Conservation (phyloP, 2,888 invertebrate species). For the Limenitis arthemis region DNA sequence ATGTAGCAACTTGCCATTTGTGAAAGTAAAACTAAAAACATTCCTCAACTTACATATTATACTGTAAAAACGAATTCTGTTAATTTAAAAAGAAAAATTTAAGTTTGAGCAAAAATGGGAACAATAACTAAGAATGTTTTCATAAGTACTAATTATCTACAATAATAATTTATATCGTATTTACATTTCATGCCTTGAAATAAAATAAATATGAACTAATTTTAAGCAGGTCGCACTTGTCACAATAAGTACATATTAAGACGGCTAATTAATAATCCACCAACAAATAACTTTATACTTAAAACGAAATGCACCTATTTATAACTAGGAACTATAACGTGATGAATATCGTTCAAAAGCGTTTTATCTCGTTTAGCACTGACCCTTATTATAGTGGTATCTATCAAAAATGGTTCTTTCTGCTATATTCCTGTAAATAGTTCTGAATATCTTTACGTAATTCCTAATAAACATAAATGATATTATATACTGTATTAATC, state of each 20-base stretch:
- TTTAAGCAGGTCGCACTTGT: not conserved
- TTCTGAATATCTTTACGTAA: slow-evolving; percentile 4
- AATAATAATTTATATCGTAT: slow-evolving; percentile 1
- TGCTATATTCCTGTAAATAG: not conserved
- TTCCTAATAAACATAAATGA: slow-evolving; percentile 3
- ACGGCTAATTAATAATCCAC: not conserved
- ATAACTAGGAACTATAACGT: slow-evolving; percentile 57
- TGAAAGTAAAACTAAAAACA: slow-evolving; percentile 6
- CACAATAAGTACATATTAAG: too few relatives aligned
- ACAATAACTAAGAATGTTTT: slow-evolving; percentile 3
- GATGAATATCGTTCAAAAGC: slow-evolving; percentile 23
- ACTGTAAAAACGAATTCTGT: not conserved
- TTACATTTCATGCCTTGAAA: not conserved
- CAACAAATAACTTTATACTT: slow-evolving; percentile 29
- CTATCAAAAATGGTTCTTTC: too few relatives aligned
- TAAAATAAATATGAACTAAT: not conserved
- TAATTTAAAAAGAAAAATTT: not conserved
- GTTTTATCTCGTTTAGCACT: slow-evolving; percentile 9
- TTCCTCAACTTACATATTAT: not conserved
- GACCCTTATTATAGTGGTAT: too few relatives aligned
- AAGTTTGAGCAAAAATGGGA: slow-evolving; percentile 13
- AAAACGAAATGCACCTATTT: slow-evolving; percentile 64
- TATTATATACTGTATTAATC: slow-evolving; percentile 7
- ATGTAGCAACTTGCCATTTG: slow-evolving; percentile 37
- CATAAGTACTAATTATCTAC: not conserved